phyloP scores from a whole-genome alignment of 2,113 vertebrate species.

The Cyanoliseus patagonus region DNA sequence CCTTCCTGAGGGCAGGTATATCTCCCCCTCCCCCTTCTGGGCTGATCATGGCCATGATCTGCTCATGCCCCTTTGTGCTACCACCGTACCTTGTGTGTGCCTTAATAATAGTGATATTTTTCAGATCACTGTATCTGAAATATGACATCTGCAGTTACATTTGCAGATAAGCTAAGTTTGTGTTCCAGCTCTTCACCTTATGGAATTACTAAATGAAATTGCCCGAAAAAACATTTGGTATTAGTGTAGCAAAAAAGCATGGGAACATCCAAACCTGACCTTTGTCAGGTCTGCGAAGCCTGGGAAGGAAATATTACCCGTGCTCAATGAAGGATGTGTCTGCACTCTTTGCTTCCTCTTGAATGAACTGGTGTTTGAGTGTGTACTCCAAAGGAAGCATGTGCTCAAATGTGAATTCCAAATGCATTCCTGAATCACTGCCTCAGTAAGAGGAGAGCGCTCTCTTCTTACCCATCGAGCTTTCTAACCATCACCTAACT shows the following conservation, averaged over 20 bases:
- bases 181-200: neutral
- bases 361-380: neutral
- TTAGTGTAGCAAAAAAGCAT: neutral
- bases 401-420: neutral
- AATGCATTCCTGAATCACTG: neutral
- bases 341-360: neutral
- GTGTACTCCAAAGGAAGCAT: neutral
- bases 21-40: neutral
- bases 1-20: neutral
- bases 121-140: neutral
- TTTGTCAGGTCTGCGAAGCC: neutral
- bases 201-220: rapidly evolving
- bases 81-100: rapidly evolving
- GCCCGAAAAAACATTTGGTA: neutral
- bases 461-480: neutral
- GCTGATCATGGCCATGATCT: neutral
- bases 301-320: neutral
- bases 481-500: neutral
- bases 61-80: rapidly evolving
- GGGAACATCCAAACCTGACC: neutral
- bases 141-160: neutral
- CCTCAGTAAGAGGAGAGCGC: neutral
- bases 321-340: neutral
- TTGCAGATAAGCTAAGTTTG: neutral
- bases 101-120: neutral